Conservation (phyloP, 2,113 vertebrate genomes). For the Planiliza haematocheilus region DNA sequence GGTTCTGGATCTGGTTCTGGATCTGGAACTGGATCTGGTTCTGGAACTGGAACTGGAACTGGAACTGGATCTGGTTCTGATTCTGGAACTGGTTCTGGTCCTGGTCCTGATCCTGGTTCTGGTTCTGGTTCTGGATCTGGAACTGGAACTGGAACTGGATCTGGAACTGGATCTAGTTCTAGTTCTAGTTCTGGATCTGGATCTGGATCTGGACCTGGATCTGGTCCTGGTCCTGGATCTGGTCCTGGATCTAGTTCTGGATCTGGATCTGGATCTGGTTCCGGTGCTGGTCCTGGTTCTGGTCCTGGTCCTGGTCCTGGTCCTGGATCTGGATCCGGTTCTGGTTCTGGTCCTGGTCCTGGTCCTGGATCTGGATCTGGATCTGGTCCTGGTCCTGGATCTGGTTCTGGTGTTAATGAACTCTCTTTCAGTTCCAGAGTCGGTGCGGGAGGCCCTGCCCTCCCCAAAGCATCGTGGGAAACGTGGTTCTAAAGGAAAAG, state of each 20-base stretch:
- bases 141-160: too few species aligned
- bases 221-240: neutral
- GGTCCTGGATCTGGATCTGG: neutral
- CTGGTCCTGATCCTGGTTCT: too few species aligned
- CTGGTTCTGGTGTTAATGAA: too few species aligned
- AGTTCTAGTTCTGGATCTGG: conserved; percentile 4
- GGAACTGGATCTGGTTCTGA: too few species aligned
- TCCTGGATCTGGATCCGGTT: neutral
- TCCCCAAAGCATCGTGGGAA: conserved; percentile 72
- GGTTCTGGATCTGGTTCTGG: too few species aligned
- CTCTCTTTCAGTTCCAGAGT: conserved; percentile 74
- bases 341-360: neutral
- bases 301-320: conserved; percentile 3
- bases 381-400: neutral
- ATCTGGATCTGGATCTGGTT: neutral
- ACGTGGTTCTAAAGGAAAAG: conserved; percentile 68
- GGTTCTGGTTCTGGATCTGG: too few species aligned
- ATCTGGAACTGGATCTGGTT: too few species aligned
- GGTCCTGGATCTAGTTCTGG: too few species aligned
- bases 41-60: too few species aligned
- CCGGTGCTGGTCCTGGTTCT: too few species aligned
- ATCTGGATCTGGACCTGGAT: too few species aligned
- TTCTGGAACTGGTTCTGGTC: too few species aligned
- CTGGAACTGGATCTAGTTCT: neutral
- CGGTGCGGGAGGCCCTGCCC: conserved; percentile 62